Evolutionary conservation across 1,140 invertebrate species (phyloP), one percentile per base, ranked within the genome.

Genomic region (Cydia splendana): DNA sequence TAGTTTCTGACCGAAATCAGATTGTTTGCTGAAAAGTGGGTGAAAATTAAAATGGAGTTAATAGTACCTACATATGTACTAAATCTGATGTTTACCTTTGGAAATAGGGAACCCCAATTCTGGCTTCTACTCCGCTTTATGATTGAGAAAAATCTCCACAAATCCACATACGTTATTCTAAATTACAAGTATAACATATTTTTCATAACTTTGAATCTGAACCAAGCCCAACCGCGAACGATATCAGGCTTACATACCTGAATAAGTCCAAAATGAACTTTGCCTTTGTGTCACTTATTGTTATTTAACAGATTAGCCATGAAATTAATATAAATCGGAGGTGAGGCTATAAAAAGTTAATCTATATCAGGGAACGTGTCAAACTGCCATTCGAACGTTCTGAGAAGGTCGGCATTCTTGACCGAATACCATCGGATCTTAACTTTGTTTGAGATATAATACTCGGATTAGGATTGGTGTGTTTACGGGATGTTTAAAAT

Each of bases 401-500:
- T 81, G 81, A 84, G 79, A 77, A 75, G 67, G 62, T 62, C 81
- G 76, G 78, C 77, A 77, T 76, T 78, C 75, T 74, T 78, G 57
- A 65, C 76, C 65, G 67, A 75, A 79, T 80, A 75, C 71, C 53
- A 38, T 51, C 28, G 42, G 38, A 51, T n/a, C 13, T 57, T 65
- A 24, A 45, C 30, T 45, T 48, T 73, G 38, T 51, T 57, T 71
- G 67, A 20, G 67, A 71, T 71, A 71, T 71, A 28, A 71, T 71
- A 71, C 67, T 38, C 67, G 45, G 67, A 71, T 69, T 71, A 71
- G 67, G 34, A 34, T n/a, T 42, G 67, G 38, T 38, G 7, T 42
- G 18, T 75, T 75, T 78, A 84, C 76, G 81, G 82, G 80, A 15
- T 78, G 82, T 74, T 75, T 75, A 15, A 48, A 48, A 48, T 48